Evolutionary conservation across 1,140 invertebrate genomes (phyloP).

Genomic region (Copidosoma floridanum): DNA sequence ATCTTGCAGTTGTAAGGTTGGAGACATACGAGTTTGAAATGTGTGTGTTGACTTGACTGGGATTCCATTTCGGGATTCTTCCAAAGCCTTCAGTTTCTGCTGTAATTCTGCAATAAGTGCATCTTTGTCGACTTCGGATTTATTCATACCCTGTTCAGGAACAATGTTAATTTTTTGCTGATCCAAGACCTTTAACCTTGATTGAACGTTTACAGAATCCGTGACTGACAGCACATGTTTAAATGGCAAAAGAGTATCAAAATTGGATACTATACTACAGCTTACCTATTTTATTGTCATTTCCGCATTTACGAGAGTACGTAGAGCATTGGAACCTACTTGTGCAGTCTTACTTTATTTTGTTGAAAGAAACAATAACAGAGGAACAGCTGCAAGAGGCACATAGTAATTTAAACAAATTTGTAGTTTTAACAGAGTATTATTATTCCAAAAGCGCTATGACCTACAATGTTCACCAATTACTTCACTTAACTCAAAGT

Average conservation of each 20-base stretch:
- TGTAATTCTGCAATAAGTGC: no score
- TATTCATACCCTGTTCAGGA: no score
- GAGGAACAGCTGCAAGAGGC: constrained; percentile 1
- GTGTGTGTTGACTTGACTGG: no score
- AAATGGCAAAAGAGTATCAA: constrained; percentile 27
- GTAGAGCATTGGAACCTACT: constrained; percentile 24
- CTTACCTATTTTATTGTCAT: constrained; percentile 4
- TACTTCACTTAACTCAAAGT: constrained; percentile 6
- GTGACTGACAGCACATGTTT: no score
- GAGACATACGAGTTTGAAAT: no score
- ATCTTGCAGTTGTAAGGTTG: no score
- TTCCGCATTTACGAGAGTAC: constrained; percentile 1
- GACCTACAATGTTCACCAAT: constrained; percentile 22
- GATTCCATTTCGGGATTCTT: no score
- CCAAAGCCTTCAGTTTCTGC: no score
- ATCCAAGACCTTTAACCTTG: no score
- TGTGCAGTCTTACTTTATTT: constrained; percentile 22
- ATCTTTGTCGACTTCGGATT: no score
- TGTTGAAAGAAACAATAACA: constrained; percentile 23
- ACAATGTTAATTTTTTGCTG: no score
- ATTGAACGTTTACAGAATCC: no score
- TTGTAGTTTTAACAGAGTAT: constrained; percentile 16
- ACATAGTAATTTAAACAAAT: constrained; percentile 11
- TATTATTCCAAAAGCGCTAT: constrained; percentile 21
- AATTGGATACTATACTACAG: constrained; percentile 27